Base-by-base conservation (phyloP, 2,888 invertebrate species). In the Tipula confusa region DNA sequence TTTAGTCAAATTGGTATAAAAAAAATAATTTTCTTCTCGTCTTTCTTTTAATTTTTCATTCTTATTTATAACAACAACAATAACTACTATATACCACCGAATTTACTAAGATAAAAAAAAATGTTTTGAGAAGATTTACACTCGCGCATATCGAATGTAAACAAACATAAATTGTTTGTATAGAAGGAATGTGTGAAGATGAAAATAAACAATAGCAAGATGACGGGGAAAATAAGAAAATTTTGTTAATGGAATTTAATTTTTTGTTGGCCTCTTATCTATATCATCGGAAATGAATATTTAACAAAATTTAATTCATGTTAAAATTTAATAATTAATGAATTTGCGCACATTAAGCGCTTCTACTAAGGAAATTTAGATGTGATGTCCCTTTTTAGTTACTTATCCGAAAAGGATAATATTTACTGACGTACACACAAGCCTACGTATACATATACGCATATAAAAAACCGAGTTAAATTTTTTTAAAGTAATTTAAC, bases 311-410 rank as follows among this genome's bases (percentile, higher is more conserved):
- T 3, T n/a, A 15, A 43, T 43, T 18, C 64, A 43, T 43, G 43
- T n/a, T 43, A n/a, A 43, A n/a, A 64, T 18, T 64, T 64, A 64
- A 64, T 64, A 64, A 64, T 64, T 64, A 64, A 64, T 64, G 64
- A 64, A 64, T 64, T 64, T 64, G 64, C 64, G 24, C 64, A 64
- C 64, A 38, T 13, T n/a, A n/a, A n/a, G n/a, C 31, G 7, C 31
- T 7, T 5, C 7, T 31, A 31, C 31, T 31, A 3, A 31, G 7
- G 4, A 3, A 31, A 3, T 7, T 13, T 38, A 43, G 15, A 43
- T 43, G 43, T 11, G n/a, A 43, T 43, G 15, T 43, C 43, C n/a
- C 43, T 43, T 43, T 43, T 43, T 43, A 43, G 15, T 9, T 33
- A 11, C 33, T 33, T 9, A 33, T 0, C 33, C 33, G 33, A 33